Evolutionary conservation across 2,888 invertebrate species (phyloP).

Genomic region (Idaea dimidiata): DNA sequence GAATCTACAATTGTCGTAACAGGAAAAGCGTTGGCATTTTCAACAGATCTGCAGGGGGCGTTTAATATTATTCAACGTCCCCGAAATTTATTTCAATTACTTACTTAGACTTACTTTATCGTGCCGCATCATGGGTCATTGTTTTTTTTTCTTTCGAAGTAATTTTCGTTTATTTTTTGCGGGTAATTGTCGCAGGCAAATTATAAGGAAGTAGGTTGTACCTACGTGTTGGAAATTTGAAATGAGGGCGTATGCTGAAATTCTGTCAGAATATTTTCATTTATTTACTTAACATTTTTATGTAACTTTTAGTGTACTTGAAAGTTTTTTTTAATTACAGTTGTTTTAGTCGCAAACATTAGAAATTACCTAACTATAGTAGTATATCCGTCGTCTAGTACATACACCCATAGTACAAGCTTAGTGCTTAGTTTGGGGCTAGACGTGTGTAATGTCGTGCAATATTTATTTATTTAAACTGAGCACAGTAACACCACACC

Average conservation of each 20-base stretch:
- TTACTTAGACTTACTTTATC: background rate
- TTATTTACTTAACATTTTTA: too few species aligned
- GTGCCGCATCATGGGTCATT: background rate
- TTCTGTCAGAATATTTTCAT: too few species aligned
- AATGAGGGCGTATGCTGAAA: background rate
- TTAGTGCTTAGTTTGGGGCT: too few species aligned
- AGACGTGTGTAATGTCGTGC: too few species aligned
- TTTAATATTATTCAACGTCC: background rate
- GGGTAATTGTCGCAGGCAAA: background rate
- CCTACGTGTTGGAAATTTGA: background rate
- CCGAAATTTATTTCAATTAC: constrained; percentile 1
- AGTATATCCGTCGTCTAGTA: too few species aligned
- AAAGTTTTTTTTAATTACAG: too few species aligned
- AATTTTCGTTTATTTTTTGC: background rate
- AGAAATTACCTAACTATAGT: too few species aligned
- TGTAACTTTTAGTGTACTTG: too few species aligned
- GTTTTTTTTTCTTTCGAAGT: background rate
- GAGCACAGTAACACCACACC: too few species aligned
- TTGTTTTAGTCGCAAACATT: too few species aligned
- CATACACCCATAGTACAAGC: too few species aligned
- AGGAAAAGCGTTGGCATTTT: background rate
- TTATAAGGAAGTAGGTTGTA: background rate
- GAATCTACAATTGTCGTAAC: background rate
- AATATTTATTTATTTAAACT: too few species aligned
- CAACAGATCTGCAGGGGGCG: constrained; percentile 1